phyloP scores from a whole-genome alignment of 2,113 vertebrate genomes.

The Chrysochloris asiatica region DNA sequence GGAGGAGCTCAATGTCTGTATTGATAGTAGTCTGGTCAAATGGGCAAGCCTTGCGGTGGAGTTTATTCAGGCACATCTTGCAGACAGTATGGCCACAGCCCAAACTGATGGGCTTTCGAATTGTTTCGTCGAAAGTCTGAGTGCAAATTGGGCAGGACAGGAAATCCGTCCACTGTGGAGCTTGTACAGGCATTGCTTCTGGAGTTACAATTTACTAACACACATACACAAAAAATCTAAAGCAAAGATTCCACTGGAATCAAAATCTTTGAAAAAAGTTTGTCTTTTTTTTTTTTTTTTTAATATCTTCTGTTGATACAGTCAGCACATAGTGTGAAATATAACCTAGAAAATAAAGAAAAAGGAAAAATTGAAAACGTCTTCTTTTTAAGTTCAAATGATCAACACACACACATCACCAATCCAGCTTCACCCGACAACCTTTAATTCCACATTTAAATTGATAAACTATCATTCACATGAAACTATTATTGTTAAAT shows the following conservation, averaged over 20 bases:
- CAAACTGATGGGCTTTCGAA: constrained; percentile 97
- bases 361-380: background rate
- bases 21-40: constrained; percentile 99
- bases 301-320: constrained; percentile 96
- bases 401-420: no score
- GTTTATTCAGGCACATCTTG: constrained; percentile 99
- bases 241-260: constrained; percentile 99
- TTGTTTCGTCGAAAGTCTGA: constrained; percentile 98
- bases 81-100: constrained; percentile 99
- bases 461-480: background rate
- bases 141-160: constrained; percentile 99
- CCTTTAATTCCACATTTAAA: background rate
- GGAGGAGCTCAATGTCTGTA: constrained; percentile 98
- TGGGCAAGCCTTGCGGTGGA: constrained; percentile 98
- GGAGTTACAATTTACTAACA: constrained; percentile 87
- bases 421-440: background rate
- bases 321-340: constrained; percentile 97
- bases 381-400: constrained; percentile 8
- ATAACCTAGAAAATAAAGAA: constrained; percentile 89
- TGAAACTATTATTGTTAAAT: background rate
- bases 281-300: constrained; percentile 87
- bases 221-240: constrained; percentile 88
- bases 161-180: constrained; percentile 99
- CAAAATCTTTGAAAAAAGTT: constrained; percentile 89
- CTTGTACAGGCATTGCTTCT: constrained; percentile 99